Evolutionary conservation across 2,113 vertebrate species (phyloP), one percentile per base, ranked within the genome.

Genomic region (Pelecanoides urinatrix): DNA sequence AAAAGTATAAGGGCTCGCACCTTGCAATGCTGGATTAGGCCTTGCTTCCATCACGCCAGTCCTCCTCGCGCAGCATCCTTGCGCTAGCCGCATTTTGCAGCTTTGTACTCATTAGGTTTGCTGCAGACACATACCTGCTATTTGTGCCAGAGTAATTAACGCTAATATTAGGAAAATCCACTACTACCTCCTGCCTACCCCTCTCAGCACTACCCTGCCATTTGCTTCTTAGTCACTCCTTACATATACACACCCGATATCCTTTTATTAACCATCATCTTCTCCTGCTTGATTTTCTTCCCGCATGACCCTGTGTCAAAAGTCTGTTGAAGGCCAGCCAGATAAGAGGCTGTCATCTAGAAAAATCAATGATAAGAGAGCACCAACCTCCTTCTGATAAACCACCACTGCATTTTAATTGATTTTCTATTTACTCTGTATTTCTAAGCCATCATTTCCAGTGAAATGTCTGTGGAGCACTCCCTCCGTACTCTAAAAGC

Each of bases 241-340:
- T 27, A 22, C 1, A 32, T 1, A 30, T 0, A 38, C 17, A 15
- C 2, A 1, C 2, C 34, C 42, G 0, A 16, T 8, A 59, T 2
- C 34, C 68, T 66, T 61, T 47, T 10, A 56, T 38, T 70, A 61
- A 56, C 44, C 67, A 59, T 14, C 65, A 18, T 25, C 22, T 13
- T 50, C 40, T 45, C 52, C 36, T 44, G 23, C 18, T 56, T 50
- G 2, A 63, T 75, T 36, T 30, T 70, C 72, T 66, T 47, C 73
- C 62, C 21, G 10, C 12, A 11, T 4, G 27, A 59, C 58, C 77
- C 49, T 0, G 1, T 21, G 47, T 25, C 56, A 58, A 49, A 75
- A 42, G 65, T 1, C 42, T 58, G 75, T 1, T 16, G 58, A 76
- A 68, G 80, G n/a, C 11, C 49, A 56, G 34, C 11, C 62, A 26